Conservation (phyloP, 2,888 invertebrate species). For the Sialis fuliginosa region DNA sequence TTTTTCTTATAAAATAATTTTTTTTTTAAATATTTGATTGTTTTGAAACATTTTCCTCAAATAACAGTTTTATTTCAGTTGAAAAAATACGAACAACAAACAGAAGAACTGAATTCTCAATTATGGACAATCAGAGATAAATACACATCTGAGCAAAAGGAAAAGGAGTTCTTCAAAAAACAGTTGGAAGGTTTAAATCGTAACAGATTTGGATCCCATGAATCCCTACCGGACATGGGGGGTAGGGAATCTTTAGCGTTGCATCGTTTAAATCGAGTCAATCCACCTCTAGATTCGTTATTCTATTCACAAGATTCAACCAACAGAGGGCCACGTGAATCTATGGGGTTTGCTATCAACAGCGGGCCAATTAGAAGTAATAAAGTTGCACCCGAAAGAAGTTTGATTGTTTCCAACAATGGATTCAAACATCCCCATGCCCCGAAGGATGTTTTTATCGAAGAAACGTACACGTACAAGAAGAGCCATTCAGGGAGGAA, state of each 20-base stretch:
- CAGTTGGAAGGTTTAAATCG: background rate
- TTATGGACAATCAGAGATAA: slow-evolving; percentile 44
- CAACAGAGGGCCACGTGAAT: background rate
- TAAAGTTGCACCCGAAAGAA: background rate
- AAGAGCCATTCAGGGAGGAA: slow-evolving; percentile 9
- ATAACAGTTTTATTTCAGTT: slow-evolving; percentile 8
- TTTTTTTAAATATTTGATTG: too few relatives aligned
- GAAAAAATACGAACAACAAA: slow-evolving; percentile 19
- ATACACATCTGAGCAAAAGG: slow-evolving; percentile 34
- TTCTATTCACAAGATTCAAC: background rate
- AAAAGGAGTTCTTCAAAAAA: slow-evolving; percentile 23
- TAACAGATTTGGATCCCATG: background rate
- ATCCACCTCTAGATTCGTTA: slow-evolving; percentile 1
- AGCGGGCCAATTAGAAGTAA: background rate
- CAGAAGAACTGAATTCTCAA: slow-evolving; percentile 34
- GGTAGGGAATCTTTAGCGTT: background rate
- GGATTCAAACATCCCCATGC: background rate
- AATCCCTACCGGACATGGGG: background rate
- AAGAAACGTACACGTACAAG: slow-evolving; percentile 17
- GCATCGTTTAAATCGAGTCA: background rate
- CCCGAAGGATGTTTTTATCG: background rate
- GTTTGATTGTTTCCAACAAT: too few relatives aligned
- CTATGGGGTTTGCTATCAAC: background rate
- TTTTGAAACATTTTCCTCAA: background rate
- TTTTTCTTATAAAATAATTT: too few relatives aligned